Conservation (phyloP, 1,140 invertebrate genomes). For the Calosoma granatense region DNA sequence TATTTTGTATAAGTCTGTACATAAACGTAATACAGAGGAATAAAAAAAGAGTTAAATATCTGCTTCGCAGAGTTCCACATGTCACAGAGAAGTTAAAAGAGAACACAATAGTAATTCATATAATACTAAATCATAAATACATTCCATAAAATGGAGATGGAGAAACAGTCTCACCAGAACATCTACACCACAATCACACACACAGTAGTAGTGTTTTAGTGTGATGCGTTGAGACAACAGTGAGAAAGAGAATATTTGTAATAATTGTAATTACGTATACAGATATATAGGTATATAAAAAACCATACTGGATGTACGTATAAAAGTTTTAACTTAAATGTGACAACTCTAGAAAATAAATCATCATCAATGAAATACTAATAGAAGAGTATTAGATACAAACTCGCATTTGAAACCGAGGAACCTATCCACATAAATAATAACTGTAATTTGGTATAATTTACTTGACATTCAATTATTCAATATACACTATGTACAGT, state of each 20-base stretch:
- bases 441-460: slow-evolving; percentile 8
- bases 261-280: no score
- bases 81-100: slow-evolving; percentile 4
- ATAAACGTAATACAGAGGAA: slow-evolving; percentile 5
- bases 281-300: no score
- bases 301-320: background rate
- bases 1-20: slow-evolving; percentile 3
- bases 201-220: no score
- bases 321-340: background rate
- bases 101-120: background rate
- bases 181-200: no score
- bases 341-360: background rate
- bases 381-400: no score
- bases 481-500: slow-evolving; percentile 5
- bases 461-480: background rate
- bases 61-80: background rate
- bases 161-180: no score
- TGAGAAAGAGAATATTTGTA: no score
- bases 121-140: background rate
- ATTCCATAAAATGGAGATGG: no score
- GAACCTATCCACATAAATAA: slow-evolving; percentile 1
- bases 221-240: no score
- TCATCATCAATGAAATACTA: no score
- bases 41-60: background rate
- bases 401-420: background rate